Conservation (phyloP, 2,113 vertebrate genomes). For the Zonotrichia leucophrys region DNA sequence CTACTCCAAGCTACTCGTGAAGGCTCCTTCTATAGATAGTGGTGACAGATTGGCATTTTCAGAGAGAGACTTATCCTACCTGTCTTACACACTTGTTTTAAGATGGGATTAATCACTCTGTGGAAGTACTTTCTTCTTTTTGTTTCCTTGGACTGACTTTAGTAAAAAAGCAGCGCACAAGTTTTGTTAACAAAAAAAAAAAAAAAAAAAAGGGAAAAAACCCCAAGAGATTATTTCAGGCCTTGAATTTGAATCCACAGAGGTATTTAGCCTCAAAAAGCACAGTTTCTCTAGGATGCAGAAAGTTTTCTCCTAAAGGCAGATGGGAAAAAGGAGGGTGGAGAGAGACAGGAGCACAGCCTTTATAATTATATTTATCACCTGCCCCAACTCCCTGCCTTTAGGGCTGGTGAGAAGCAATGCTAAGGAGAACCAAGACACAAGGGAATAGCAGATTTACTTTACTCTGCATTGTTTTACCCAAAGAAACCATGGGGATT, state of each 20-base stretch:
- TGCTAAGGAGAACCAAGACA: background rate
- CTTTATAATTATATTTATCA: background rate
- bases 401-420: background rate
- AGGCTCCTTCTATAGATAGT: conserved; percentile 66
- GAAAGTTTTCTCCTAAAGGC: background rate
- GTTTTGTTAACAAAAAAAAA: background rate
- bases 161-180: background rate
- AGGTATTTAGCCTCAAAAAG: background rate
- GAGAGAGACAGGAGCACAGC: background rate
- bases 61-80: conserved; percentile 58
- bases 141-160: background rate
- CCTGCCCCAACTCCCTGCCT: background rate
- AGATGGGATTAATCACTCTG: conserved; percentile 40
- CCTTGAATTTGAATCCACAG: background rate
- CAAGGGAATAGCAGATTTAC: background rate
- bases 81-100: conserved; percentile 67
- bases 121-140: conserved; percentile 31
- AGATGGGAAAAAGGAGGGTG: background rate
- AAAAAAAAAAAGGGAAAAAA: accelerated
- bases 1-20: conserved; percentile 65
- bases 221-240: background rate
- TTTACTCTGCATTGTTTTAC: background rate
- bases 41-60: conserved; percentile 68
- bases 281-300: background rate
- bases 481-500: background rate